Conservation (phyloP, 2,888 invertebrate species). For the Tortricodes alternella region DNA sequence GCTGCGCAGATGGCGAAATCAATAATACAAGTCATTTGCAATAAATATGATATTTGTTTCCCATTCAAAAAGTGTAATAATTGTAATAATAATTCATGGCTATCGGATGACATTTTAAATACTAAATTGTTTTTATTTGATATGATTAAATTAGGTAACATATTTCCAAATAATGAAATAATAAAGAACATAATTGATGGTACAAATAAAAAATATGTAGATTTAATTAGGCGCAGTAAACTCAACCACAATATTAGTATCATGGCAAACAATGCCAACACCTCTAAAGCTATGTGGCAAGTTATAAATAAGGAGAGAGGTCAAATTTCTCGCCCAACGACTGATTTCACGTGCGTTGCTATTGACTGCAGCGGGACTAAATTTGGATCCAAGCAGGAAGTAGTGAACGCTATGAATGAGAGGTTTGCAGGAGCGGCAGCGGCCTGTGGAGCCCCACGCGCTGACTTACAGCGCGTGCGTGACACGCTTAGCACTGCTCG, state of each 20-base stretch:
- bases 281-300: background rate
- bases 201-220: background rate
- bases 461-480: no score
- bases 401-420: background rate
- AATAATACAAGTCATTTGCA: background rate
- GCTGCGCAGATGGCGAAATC: background rate
- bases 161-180: background rate
- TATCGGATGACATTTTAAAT: background rate
- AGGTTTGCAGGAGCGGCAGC: background rate
- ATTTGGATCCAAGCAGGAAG: background rate
- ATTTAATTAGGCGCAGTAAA: background rate
- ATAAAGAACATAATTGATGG: background rate
- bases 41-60: background rate
- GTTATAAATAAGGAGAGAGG: background rate
- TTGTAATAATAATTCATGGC: background rate
- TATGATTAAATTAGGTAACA: background rate
- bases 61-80: background rate
- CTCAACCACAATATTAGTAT: background rate
- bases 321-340: background rate
- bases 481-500: background rate
- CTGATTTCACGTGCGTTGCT: background rate
- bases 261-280: background rate
- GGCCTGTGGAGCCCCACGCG: no score
- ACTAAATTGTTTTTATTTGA: background rate
- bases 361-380: background rate